Evolutionary conservation across 1,140 invertebrate genomes (phyloP), one percentile per base, ranked within the genome.

Genomic region (Potamilus streckersoni): DNA sequence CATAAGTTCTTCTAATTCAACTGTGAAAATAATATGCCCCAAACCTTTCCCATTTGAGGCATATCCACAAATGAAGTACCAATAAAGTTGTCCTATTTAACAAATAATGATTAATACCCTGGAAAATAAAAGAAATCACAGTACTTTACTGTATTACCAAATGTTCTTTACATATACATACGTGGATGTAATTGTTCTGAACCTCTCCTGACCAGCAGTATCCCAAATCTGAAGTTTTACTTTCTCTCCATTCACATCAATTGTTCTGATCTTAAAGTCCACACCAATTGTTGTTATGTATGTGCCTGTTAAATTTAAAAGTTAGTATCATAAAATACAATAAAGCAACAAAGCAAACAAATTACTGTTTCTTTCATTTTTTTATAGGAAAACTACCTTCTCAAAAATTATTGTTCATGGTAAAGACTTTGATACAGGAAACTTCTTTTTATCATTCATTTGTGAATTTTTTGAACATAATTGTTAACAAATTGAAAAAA

Each of bases 281-380:
- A 99, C 98, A 72, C 98, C 98, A 90, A 99, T 99, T 49, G 98
- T 99, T 60, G 98, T 99, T 87, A 99, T 99, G 86, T 99, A 99
- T 92, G 95, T 99, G 76, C 91, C 92, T 92, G 76, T 57, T 84
- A 84, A 76, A 67, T n/a, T 68, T 78, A 76, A 80, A 64, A 79
- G 59, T 55, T 38, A 63, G 19, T 31, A 14, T 15, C 17, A 19
- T 38, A 69, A 38, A n/a, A n/a, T 14, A 19, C 27, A 56, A 6
- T 56, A n/a, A 15, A 16, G 6, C 38, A 69, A 20, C 67, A 27
- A 23, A 69, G 17, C 4, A 69, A 56, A 19, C 5, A 8, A 27
- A 49, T n/a, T 31, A 31, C 4, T 31, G 27, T 31, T 31, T 31
- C 27, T 31, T 31, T 31, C 27, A 31, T 31, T 4, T 11, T 19